Percentiles rank a stretch among this genome's conserved stretches.
Conservation (phyloP, 2,888 invertebrate genomes). For the Escarpia spicata region DNA sequence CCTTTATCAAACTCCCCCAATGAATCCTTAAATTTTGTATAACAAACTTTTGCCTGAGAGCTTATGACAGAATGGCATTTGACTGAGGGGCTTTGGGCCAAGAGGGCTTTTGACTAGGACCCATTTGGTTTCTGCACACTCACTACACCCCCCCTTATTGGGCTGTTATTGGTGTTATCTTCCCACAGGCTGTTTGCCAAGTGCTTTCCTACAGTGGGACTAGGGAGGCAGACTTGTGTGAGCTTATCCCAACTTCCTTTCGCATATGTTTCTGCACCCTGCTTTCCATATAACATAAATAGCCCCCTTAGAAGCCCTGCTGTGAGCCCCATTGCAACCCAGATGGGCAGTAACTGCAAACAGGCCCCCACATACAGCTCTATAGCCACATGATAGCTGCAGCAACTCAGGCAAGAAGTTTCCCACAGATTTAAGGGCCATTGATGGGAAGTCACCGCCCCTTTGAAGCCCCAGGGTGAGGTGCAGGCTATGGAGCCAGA, state of each 20-base stretch:
- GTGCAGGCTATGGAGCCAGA: not conserved
- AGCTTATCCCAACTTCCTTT: not conserved
- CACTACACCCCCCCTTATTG: not conserved
- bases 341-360: not conserved
- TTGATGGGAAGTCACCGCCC: not conserved
- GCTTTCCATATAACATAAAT: not conserved
- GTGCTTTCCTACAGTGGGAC: not conserved
- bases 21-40: too few relatives aligned
- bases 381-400: not conserved
- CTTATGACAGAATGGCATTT: too few relatives aligned
- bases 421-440: conserved; percentile 12
- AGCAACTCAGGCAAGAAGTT: not conserved
- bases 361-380: not conserved
- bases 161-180: not conserved
- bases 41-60: too few relatives aligned
- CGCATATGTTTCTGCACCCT: not conserved
- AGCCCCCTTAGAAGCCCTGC: not conserved
- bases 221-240: not conserved
- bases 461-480: not conserved
- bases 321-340: not conserved
- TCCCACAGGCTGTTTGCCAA: not conserved
- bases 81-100: too few relatives aligned
- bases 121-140: too few relatives aligned
- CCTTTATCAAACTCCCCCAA: too few relatives aligned
- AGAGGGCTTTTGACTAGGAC: too few relatives aligned